Conservation (phyloP, 2,888 invertebrate species). For the Drosophila mettleri region DNA sequence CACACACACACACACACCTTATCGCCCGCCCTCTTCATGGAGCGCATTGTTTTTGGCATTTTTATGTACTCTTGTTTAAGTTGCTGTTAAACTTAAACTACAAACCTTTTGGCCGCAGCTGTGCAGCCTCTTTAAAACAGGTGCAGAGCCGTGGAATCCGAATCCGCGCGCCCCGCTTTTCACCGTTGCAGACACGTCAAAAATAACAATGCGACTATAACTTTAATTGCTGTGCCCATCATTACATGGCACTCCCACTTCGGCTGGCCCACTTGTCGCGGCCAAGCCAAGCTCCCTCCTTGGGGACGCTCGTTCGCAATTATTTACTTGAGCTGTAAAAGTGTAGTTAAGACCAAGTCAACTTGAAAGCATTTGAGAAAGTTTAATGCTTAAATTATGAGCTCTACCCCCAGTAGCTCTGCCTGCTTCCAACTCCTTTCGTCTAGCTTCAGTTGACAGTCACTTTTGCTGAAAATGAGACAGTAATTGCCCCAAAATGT, state of each 20-base stretch:
- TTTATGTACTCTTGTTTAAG: conserved; percentile 68
- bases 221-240: conserved; percentile 78
- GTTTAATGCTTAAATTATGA: conserved; percentile 81
- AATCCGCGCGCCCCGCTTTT: background rate
- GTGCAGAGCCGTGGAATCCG: background rate
- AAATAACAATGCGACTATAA: conserved; percentile 55
- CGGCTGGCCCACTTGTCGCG: conserved; percentile 24
- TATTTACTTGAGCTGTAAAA: conserved; percentile 81
- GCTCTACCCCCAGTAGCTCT: conserved; percentile 43
- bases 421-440: conserved; percentile 13
- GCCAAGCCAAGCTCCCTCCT: conserved; percentile 18
- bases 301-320: conserved; percentile 59
- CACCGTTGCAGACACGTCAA: conserved; percentile 14
- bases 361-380: conserved; percentile 80
- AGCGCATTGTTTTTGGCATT: conserved; percentile 52
- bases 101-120: conserved; percentile 29
- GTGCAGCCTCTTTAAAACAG: conserved; percentile 44
- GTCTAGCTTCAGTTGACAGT: conserved; percentile 64
- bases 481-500: conserved; percentile 76
- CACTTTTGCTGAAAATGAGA: conserved; percentile 75
- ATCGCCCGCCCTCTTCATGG: background rate
- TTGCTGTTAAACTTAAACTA: conserved; percentile 54
- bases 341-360: conserved; percentile 82
- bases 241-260: conserved; percentile 61
- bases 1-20: conserved; percentile 17